Evolutionary conservation across 2,888 invertebrate species (phyloP).

Genomic region (Macrosoma leucophasiata): DNA sequence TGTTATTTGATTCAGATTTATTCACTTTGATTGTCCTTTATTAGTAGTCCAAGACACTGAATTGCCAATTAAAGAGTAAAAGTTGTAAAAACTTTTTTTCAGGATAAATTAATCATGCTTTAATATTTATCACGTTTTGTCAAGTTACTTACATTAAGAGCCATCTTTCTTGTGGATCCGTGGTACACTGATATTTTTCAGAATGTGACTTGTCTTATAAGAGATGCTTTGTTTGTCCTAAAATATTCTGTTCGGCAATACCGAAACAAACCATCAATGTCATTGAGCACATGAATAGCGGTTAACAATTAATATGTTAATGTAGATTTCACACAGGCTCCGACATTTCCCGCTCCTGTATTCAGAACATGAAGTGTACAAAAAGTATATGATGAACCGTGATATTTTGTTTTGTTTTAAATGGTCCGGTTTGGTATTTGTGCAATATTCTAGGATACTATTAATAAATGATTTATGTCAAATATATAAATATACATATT

Average conservation of each 20-base stretch:
- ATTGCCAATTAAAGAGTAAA: no score
- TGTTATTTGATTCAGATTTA: slow-evolving; percentile 8
- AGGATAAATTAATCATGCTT: no score
- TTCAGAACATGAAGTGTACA: slow-evolving; percentile 56
- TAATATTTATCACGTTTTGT: no score
- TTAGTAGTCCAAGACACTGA: no score
- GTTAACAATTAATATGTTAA: slow-evolving; percentile 68
- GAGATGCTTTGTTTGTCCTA: slow-evolving; percentile 54
- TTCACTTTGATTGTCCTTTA: no score
- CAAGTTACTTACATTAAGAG: slow-evolving; percentile 59
- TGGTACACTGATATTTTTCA: slow-evolving; percentile 63
- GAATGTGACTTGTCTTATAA: slow-evolving; percentile 58
- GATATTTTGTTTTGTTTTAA: slow-evolving; percentile 47
- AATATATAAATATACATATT: no score
- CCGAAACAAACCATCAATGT: slow-evolving; percentile 73
- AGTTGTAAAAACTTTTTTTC: no score
- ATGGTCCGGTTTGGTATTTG: slow-evolving; percentile 39
- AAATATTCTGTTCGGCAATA: slow-evolving; percentile 69
- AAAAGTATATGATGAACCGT: slow-evolving; percentile 49
- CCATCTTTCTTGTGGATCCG: slow-evolving; percentile 63
- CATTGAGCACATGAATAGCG: slow-evolving; percentile 61
- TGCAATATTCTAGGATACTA: slow-evolving; percentile 42
- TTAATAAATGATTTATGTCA: no score
- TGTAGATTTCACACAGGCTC: slow-evolving; percentile 56
- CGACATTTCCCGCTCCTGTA: slow-evolving; percentile 44